A percentile compares a stretch with the other conserved stretches of the same genome.
These are phyloP conservation scores for Lepas anatifera DNA, from an alignment of 2,888 invertebrate genomes.

Conservation along the genomic window DNA sequence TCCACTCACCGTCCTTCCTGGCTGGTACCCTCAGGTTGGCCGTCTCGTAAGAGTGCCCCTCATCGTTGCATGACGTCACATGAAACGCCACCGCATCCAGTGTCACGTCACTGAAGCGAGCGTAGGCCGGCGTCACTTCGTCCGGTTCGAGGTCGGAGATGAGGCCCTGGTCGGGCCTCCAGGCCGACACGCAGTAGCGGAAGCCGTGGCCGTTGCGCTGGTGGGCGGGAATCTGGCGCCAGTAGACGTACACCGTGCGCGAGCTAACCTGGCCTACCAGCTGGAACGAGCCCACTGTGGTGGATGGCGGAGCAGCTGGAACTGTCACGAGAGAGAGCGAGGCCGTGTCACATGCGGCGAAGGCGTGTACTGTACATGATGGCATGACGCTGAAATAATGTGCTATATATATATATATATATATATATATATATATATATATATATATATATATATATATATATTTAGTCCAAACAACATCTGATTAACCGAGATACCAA, in stretches of 20 bases:
- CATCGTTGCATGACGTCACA: not conserved
- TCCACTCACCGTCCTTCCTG: not conserved
- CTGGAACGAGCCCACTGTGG: not conserved
- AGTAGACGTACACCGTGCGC: not conserved
- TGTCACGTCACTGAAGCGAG: not conserved
- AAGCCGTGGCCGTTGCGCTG: not conserved
- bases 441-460: no score
- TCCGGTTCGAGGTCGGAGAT: not conserved
- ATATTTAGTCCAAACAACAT: no score
- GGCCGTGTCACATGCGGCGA: no score
- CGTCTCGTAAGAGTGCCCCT: not conserved
- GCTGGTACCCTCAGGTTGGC: not conserved
- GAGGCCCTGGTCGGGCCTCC: not conserved
- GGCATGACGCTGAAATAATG: no score
- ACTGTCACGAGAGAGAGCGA: no score
- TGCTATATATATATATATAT: no score
- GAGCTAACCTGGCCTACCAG: not conserved
- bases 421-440: no score
- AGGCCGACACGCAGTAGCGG: not conserved
- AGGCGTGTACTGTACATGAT: no score
- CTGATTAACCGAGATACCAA: no score
- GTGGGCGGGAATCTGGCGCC: not conserved
- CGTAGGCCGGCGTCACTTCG: not conserved
- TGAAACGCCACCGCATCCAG: not conserved
- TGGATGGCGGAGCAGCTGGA: not conserved